phyloP scores from a whole-genome alignment of 2,113 vertebrate genomes.

The Amblyopsis rosae region DNA sequence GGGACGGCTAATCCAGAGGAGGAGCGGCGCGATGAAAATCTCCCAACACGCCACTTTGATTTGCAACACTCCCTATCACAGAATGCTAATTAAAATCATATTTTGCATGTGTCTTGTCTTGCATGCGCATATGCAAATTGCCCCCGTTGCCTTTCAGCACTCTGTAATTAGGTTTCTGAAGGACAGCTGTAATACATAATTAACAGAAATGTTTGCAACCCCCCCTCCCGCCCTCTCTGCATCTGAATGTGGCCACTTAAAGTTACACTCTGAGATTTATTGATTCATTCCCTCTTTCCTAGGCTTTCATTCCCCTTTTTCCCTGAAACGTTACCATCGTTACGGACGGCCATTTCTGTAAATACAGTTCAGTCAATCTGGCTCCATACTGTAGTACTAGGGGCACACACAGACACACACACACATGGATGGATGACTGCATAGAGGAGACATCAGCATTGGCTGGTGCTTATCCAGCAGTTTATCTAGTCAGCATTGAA shows the following conservation, averaged over 20 bases:
- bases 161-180: constrained; percentile 99
- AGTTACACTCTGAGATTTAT: constrained; percentile 62
- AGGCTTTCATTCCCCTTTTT: background rate
- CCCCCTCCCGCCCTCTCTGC: constrained; percentile 65
- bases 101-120: constrained; percentile 97
- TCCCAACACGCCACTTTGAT: constrained; percentile 96
- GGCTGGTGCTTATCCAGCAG: constrained; percentile 50
- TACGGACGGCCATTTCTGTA: constrained; percentile 64
- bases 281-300: constrained; percentile 39
- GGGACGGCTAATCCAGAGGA: constrained; percentile 83
- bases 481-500: constrained; percentile 49
- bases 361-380: constrained; percentile 55
- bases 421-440: constrained; percentile 64
- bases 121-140: constrained; percentile 95
- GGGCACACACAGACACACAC: background rate
- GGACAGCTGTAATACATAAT: constrained; percentile 99
- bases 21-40: constrained; percentile 83
- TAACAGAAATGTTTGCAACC: constrained; percentile 98
- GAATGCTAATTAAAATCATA: constrained; percentile 98
- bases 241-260: constrained; percentile 81
- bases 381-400: too few relatives aligned
- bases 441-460: constrained; percentile 56
- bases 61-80: constrained; percentile 90
- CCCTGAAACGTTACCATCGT: constrained; percentile 53
- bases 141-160: constrained; percentile 93